A percentile compares a stretch with the other conserved stretches of the same genome.
phyloP scores from a whole-genome alignment of 2,888 invertebrate genomes.

The Rhaphigaster nebulosa region DNA sequence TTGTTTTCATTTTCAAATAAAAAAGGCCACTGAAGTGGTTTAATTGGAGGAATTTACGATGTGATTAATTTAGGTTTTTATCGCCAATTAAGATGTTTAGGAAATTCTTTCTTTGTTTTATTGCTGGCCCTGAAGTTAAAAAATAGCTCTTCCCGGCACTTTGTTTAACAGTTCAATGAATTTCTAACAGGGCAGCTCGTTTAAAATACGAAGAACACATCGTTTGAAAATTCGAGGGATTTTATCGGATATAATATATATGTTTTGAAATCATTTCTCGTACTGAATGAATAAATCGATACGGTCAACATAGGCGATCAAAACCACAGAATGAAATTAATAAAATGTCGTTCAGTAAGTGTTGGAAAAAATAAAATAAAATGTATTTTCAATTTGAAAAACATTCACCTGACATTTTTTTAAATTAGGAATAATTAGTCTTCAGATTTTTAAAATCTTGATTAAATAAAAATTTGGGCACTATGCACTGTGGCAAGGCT shows the following conservation, averaged over 20 bases:
- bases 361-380: too few species aligned
- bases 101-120: slow-evolving; percentile 7
- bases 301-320: too few species aligned
- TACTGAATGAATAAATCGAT: too few species aligned
- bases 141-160: background rate
- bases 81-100: background rate
- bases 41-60: background rate
- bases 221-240: background rate
- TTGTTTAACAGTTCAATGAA: background rate
- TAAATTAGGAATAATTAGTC: too few species aligned
- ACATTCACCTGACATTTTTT: too few species aligned
- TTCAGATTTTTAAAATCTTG: too few species aligned
- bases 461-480: too few species aligned
- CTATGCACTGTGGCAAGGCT: too few species aligned
- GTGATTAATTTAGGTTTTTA: slow-evolving; percentile 1
- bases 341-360: too few species aligned
- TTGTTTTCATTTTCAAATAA: slow-evolving; percentile 13
- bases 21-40: background rate
- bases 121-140: background rate
- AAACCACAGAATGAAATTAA: too few species aligned
- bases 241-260: background rate
- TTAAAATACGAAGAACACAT: background rate
- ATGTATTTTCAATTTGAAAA: too few species aligned
- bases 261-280: background rate
- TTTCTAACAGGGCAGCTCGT: background rate